Base-by-base conservation (phyloP, 2,113 vertebrate species). In the Hystrix brachyura region DNA sequence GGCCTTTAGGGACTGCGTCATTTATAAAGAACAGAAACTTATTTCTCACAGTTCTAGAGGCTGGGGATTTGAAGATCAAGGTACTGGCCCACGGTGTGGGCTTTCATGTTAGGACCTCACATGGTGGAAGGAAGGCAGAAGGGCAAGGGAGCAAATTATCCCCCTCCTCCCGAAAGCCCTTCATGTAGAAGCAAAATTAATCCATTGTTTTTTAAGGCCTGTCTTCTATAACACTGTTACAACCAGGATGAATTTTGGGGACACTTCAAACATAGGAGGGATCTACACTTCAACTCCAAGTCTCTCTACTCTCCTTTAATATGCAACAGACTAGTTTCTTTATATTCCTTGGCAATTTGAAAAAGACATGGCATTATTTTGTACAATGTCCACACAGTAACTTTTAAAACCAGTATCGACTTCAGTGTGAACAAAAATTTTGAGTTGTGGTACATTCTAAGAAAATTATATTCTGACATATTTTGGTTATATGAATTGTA, bases 271-370 rank as follows among this genome's bases (percentile, higher is more conserved):
- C 34, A 82, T 8, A 59, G 29, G 38, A 62, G 89, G 55, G 19
- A 67, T 55, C 81, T 72, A 92, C 18, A 87, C 13, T 23, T 65
- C 38, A 21, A 71, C 78, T 95, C 83, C 48, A 79, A 14, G 51
- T 82, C 67, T 94, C 78, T 86, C 21, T 62, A 78, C 11, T 76
- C 64, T 93, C 48, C 74, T 94, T 96, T 48, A 76, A 85, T 62
- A 25, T 90, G 34, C 23, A 48, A 60, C 4, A 71, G 15, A 64
- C 78, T 57, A 89, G 53, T 57, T 87, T 81, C 7, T 78, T 48
- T 76, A 64, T 19, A 62, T 69, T 69, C 53, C 32, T 55, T 78
- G 29, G 67, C 18, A 57, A 57, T 72, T 91, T 89, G 29, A 83
- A 86, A 69, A 57, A 7, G 48, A n/a, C 4, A 76, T 53, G 2